phyloP scores from a whole-genome alignment of 2,888 invertebrate genomes.

The Octonoba sinensis region DNA sequence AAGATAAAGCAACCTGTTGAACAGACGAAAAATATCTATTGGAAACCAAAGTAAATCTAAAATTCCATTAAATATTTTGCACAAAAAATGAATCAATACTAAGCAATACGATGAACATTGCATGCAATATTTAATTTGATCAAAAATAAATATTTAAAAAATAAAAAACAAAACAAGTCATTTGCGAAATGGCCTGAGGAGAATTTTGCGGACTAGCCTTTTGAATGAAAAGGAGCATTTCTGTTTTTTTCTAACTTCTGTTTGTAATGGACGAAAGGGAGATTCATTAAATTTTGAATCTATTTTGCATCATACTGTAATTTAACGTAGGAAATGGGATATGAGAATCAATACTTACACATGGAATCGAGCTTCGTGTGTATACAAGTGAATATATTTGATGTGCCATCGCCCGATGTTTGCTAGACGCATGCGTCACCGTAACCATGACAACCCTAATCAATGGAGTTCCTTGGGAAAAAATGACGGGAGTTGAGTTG shows the following conservation, averaged over 20 bases:
- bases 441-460: slow-evolving; percentile 50
- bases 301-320: neutral
- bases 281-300: neutral
- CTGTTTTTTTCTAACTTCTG: too few relatives aligned
- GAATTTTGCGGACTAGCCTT: too few relatives aligned
- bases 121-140: neutral
- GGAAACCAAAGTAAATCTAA: too few relatives aligned
- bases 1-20: too few relatives aligned
- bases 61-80: too few relatives aligned
- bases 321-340: slow-evolving; percentile 1
- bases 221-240: too few relatives aligned
- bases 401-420: slow-evolving; percentile 37
- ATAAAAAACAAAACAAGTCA: neutral
- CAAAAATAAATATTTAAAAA: neutral
- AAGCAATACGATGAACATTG: too few relatives aligned
- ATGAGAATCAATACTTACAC: slow-evolving; percentile 60
- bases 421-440: slow-evolving; percentile 43
- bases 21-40: too few relatives aligned
- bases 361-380: slow-evolving; percentile 34
- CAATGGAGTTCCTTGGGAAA: slow-evolving; percentile 30
- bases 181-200: neutral
- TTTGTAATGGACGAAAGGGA: neutral
- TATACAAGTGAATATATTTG: slow-evolving; percentile 45
- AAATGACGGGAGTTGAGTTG: slow-evolving; percentile 39
- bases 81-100: too few relatives aligned